phyloP scores from a whole-genome alignment of 2,797 vertebrate genomes.

The Euphonia xanthogaster region DNA sequence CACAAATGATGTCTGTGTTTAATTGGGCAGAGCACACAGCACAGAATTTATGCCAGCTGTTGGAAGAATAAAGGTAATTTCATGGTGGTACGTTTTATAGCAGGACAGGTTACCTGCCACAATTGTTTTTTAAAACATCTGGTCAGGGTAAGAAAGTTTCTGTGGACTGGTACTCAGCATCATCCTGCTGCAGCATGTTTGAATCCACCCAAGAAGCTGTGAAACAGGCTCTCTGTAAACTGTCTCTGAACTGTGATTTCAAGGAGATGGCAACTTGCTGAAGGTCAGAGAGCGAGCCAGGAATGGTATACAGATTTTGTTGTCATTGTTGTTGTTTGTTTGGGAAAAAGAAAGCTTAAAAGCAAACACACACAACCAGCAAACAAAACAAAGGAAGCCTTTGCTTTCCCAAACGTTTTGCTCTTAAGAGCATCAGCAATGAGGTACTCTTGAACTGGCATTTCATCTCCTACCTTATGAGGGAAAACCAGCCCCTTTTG shows the following conservation, averaged over 20 bases:
- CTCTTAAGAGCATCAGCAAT: background rate
- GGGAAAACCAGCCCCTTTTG: background rate
- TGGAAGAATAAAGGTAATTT: background rate
- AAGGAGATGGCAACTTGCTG: background rate
- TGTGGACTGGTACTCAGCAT: background rate
- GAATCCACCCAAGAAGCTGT: background rate
- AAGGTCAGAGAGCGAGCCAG: background rate
- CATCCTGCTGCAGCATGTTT: background rate
- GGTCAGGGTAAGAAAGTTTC: background rate
- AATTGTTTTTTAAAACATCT: background rate
- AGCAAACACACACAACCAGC: background rate
- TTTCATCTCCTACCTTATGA: background rate
- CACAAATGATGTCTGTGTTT: background rate
- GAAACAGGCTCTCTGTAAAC: background rate
- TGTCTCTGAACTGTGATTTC: background rate
- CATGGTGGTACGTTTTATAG: background rate
- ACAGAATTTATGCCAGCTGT: background rate
- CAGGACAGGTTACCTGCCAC: background rate
- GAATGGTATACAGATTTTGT: background rate
- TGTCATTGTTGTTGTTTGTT: background rate
- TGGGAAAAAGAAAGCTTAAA: background rate
- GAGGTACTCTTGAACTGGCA: background rate
- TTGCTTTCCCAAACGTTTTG: background rate
- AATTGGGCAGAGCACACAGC: background rate
- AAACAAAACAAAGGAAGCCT: background rate